Base-by-base conservation (phyloP, 2,797 vertebrate species). In the Mormyrus proboscirostris region DNA sequence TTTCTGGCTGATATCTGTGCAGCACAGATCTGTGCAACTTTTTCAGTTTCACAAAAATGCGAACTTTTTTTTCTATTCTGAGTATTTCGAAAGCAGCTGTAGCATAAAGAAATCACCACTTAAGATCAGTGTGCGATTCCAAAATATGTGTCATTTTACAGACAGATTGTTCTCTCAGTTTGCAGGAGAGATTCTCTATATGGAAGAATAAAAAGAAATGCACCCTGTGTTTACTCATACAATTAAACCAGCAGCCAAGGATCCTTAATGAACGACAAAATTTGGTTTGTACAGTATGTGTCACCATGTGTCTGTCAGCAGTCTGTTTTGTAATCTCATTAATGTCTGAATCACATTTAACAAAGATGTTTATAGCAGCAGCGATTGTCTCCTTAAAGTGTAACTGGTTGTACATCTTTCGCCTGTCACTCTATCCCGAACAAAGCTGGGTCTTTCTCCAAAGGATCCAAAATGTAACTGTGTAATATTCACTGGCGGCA, bases 81-180 rank as follows among this genome's bases (percentile, higher is more conserved):
- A 33, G 4, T 33, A 69, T 69, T 69, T 69, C 7, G 1, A 29
- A 69, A 69, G 65, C 5, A 69, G 65, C 29, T 33, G 65, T 14
- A 7, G 33, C 69, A 73, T 38, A 38, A 38, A 16, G 29, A 73
- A 38, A 73, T 73, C 69, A 16, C 4, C 65, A 73, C 33, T 38
- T 16, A 73, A 73, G 69, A 73, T 16, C 33, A 16, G 69, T 38
- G 69, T 73, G 33, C 38, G 69, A 73, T 73, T 73, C 69, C 69
- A 73, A 33, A 73, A 73, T 16, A 73, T 73, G 29, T 73, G 69
- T 89, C 47, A 90, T 90, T 89, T 89, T 89, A 90, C 62, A 79
- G 89, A 90, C 41, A 65, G 62, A 88, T 82, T 82, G 38, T 19
- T 82, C 41, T 82, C 69, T 73, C 65, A 73, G 12, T 47, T 41